Conservation (phyloP, 2,888 invertebrate species). For the Sympetrum striolatum region DNA sequence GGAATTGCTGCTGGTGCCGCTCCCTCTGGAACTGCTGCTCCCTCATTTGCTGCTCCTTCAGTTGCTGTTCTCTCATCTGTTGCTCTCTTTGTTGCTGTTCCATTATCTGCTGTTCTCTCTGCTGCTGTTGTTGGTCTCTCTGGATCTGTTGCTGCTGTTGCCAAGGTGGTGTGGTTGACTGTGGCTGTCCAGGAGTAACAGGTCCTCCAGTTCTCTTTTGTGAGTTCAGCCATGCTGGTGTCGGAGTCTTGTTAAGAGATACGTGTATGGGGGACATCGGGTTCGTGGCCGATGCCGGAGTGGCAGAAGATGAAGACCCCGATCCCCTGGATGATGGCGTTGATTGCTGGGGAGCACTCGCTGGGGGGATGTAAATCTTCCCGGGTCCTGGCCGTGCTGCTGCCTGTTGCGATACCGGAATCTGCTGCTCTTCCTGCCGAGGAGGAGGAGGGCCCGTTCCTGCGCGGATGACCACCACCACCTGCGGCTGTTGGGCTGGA, state of each 20-base stretch:
- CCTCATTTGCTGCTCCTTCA: constrained; percentile 50
- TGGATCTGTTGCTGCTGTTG: constrained; percentile 51
- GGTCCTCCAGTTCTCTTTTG: constrained; percentile 53
- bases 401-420: constrained; percentile 55
- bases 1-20: constrained; percentile 52
- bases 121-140: constrained; percentile 49
- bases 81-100: constrained; percentile 54
- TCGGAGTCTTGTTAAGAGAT: constrained; percentile 64
- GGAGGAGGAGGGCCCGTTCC: constrained; percentile 55
- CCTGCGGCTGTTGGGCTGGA: constrained; percentile 48
- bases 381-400: neutral
- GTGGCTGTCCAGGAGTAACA: neutral
- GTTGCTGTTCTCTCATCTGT: constrained; percentile 49
- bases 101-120: constrained; percentile 54
- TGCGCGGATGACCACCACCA: constrained; percentile 13
- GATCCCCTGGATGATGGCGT: constrained; percentile 43
- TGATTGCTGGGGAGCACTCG: constrained; percentile 49
- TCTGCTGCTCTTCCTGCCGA: constrained; percentile 52
- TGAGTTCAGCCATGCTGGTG: constrained; percentile 66
- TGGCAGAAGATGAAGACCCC: neutral
- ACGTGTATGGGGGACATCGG: constrained; percentile 58
- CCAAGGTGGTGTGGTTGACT: constrained; percentile 41
- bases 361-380: constrained; percentile 21
- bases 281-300: constrained; percentile 47
- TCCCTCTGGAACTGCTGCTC: constrained; percentile 53